A percentile compares a stretch with the other conserved stretches of the same genome.
Evolutionary conservation across 2,113 vertebrate species (phyloP).

Genomic region (Epinephelus fuscoguttatus): DNA sequence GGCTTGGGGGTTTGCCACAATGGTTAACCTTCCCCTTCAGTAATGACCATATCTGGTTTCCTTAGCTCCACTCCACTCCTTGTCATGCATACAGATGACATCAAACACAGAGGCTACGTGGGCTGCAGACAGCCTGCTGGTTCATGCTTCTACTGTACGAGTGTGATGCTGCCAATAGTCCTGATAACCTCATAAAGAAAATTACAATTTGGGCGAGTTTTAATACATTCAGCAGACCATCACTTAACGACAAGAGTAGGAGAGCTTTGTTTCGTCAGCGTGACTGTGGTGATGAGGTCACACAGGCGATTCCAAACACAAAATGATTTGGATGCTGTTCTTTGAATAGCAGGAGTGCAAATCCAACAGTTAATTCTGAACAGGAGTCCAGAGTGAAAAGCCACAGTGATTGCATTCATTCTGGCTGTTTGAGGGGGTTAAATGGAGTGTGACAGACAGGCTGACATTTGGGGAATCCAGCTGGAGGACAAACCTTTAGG

Average conservation of each 20-base stretch:
- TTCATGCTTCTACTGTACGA: constrained; percentile 35
- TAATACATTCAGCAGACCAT: constrained; percentile 71
- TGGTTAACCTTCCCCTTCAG: constrained; percentile 78
- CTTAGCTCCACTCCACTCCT: constrained; percentile 52
- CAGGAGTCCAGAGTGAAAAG: constrained; percentile 26
- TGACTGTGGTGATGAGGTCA: constrained; percentile 54
- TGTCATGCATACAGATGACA: constrained; percentile 55
- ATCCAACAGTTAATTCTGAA: constrained; percentile 38
- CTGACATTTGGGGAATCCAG: constrained; percentile 32
- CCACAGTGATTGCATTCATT: constrained; percentile 9
- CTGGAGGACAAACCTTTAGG: constrained; percentile 15
- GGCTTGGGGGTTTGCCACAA: constrained; percentile 82
- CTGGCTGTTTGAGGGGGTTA: constrained; percentile 4
- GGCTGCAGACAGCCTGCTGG: constrained; percentile 36
- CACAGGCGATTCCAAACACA: constrained; percentile 17
- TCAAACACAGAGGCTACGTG: constrained; percentile 33
- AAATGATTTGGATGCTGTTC: constrained; percentile 34
- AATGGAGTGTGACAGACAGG: constrained; percentile 34
- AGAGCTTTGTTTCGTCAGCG: constrained; percentile 30
- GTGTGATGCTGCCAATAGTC: constrained; percentile 33
- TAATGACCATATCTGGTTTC: constrained; percentile 84
- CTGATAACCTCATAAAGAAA: constrained; percentile 58
- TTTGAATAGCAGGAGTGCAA: constrained; percentile 7
- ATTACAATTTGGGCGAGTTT: constrained; percentile 40
- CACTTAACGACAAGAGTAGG: constrained; percentile 37